Conservation (phyloP, 2,888 invertebrate genomes). For the Cotesia congregata region DNA sequence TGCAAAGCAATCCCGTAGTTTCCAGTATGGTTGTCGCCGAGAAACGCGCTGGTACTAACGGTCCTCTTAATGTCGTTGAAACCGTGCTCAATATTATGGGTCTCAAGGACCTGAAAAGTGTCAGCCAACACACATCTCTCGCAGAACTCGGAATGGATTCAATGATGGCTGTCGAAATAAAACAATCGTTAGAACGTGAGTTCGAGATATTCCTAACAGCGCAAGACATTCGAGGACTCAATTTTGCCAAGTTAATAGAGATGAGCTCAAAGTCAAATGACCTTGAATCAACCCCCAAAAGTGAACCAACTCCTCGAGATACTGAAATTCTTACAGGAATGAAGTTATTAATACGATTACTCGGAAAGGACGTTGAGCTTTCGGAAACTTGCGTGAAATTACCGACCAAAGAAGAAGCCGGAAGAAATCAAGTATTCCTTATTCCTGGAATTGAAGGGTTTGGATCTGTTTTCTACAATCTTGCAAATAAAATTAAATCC, state of each 20-base stretch:
- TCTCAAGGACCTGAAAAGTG: constrained; percentile 49
- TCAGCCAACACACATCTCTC: constrained; percentile 79
- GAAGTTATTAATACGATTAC: constrained; percentile 50
- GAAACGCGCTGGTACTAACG: constrained; percentile 77
- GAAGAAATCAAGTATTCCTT: constrained; percentile 59
- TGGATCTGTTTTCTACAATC: constrained; percentile 58
- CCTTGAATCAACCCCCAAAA: no score
- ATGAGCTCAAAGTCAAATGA: constrained; percentile 59
- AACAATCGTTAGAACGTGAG: constrained; percentile 90
- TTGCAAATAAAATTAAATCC: constrained; percentile 60
- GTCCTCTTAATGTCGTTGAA: constrained; percentile 79
- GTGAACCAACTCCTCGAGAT: constrained; percentile 50
- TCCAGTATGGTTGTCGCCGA: constrained; percentile 91
- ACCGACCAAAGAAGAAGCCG: constrained; percentile 49
- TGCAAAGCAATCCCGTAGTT: constrained; percentile 76
- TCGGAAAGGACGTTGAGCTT: constrained; percentile 45
- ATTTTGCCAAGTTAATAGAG: constrained; percentile 77
- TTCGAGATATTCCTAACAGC: constrained; percentile 89
- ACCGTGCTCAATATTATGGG: constrained; percentile 77
- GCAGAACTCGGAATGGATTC: constrained; percentile 97
- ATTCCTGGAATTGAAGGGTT: constrained; percentile 69
- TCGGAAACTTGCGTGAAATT: constrained; percentile 54
- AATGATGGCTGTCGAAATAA: constrained; percentile 96
- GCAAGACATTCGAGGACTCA: constrained; percentile 86
- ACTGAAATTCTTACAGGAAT: constrained; percentile 50